Evolutionary conservation across 2,797 vertebrate genomes (phyloP).

Genomic region (Delichon dasypus): DNA sequence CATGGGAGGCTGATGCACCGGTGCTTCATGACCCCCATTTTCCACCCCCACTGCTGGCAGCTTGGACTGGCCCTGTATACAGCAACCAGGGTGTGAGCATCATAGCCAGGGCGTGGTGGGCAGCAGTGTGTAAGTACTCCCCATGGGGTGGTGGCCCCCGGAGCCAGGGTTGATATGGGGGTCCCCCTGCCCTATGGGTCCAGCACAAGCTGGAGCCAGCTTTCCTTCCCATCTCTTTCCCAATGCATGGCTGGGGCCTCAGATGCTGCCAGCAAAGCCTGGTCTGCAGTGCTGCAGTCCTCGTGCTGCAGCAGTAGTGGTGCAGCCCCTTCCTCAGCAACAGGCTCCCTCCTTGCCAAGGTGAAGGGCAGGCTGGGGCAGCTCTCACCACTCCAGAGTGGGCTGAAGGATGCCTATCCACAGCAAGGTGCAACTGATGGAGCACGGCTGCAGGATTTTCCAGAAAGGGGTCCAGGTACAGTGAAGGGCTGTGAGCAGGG

Average conservation of each 20-base stretch:
- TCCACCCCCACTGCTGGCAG: not conserved
- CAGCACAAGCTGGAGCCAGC: not conserved
- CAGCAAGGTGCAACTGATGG: not conserved
- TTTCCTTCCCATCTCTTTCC: not conserved
- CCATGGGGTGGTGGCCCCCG: not conserved
- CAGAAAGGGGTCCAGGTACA: not conserved
- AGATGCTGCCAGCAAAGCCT: not conserved
- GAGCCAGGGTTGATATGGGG: not conserved
- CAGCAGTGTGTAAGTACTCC: not conserved
- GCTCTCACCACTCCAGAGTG: not conserved
- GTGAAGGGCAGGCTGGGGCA: not conserved
- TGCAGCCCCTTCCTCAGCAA: not conserved
- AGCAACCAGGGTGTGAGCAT: not conserved
- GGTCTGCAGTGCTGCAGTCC: not conserved
- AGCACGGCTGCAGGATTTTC: not conserved
- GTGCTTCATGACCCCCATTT: not conserved
- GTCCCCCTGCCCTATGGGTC: not conserved
- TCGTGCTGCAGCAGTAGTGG: not conserved
- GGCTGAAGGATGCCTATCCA: not conserved
- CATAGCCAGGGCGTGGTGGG: accelerated
- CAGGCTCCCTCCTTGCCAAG: not conserved
- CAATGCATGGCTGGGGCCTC: not conserved
- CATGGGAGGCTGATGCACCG: not conserved
- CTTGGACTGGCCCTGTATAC: not conserved
- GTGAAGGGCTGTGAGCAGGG: slow-evolving; percentile 8